Base-by-base conservation (phyloP, 2,888 invertebrate genomes). In the Macrosoma leucophasiata region DNA sequence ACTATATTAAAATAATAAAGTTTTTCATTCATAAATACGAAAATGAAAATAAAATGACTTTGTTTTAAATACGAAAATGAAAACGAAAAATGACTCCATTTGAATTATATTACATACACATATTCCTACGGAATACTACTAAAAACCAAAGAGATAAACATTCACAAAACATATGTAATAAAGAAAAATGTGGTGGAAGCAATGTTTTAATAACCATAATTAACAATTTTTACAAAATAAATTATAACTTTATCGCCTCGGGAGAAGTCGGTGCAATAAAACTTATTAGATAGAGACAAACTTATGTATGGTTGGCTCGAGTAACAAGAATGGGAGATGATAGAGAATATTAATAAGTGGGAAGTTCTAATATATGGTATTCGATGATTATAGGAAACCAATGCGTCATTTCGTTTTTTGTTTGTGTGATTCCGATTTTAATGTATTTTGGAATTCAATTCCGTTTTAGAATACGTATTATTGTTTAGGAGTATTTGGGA, bases 121-220 rank as follows among this genome's bases (percentile, higher is more conserved):
- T n/a, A n/a, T n/a, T n/a, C n/a, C n/a, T n/a, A n/a, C n/a, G n/a
- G n/a, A n/a, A n/a, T n/a, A n/a, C n/a, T n/a, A n/a, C n/a, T n/a
- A n/a, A n/a, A n/a, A n/a, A n/a, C n/a, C n/a, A n/a, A n/a, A n/a
- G n/a, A n/a, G 54, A 74, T 71, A 72, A 65, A 69, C 66, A 69
- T 67, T 64, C 68, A 59, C 51, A 66, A 31, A 69, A 67, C 60
- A 57, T 55, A 56, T 61, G 68, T 64, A 69, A 66, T 71, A 57
- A 59, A 59, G 52, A 48, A 58, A 66, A 62, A 65, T 57, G 65
- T 59, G 56, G 53, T 57, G 61, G 66, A 56, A 68, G 59, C 66
- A 53, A 55, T 51, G 48, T 58, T 70, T 68, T 75, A 78, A 79
- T 78, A 71, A 69, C 67, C 61, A 61, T 72, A 71, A 79, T 78